These are phyloP conservation scores for Erinaceus europaeus DNA, from an alignment of 2,113 vertebrate genomes.

Conservation along the genomic window DNA sequence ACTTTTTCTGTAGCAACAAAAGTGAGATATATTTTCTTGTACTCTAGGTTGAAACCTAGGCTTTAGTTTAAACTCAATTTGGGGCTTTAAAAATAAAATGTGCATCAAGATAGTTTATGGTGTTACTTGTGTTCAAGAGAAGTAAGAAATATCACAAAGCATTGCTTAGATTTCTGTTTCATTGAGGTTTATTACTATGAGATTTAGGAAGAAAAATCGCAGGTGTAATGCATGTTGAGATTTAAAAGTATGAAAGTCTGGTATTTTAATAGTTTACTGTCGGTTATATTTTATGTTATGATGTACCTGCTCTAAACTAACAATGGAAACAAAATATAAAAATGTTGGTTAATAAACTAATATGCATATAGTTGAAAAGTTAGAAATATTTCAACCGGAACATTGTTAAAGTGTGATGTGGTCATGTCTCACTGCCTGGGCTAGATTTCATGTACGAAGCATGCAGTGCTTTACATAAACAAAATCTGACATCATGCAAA, in stretches of 20 bases:
- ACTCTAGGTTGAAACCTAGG: neutral
- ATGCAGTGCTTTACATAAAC: neutral
- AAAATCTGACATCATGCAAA: neutral
- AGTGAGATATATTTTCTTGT: neutral
- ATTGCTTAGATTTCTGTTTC: conserved; percentile 42
- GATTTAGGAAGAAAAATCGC: neutral
- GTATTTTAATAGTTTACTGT: conserved; percentile 62
- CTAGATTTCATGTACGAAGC: neutral
- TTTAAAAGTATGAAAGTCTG: conserved; percentile 62
- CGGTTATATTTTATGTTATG: conserved; percentile 59
- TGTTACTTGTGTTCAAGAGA: neutral
- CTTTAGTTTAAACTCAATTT: neutral
- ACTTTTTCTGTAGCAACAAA: neutral
- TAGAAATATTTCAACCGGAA: conserved; percentile 25
- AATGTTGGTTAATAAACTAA: conserved; percentile 64
- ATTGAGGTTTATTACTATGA: conserved; percentile 35
- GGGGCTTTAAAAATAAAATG: neutral
- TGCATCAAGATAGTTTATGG: neutral
- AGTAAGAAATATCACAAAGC: conserved; percentile 23
- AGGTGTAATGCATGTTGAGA: conserved; percentile 51
- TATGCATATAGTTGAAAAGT: conserved; percentile 34
- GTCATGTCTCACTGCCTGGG: conserved; percentile 26
- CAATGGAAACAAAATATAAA: conserved; percentile 60
- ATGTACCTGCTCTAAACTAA: conserved; percentile 51
- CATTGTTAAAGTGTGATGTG: neutral